These are phyloP conservation scores for Chionodraco myersi DNA, from an alignment of 2,113 vertebrate genomes.

Conservation along the genomic window DNA sequence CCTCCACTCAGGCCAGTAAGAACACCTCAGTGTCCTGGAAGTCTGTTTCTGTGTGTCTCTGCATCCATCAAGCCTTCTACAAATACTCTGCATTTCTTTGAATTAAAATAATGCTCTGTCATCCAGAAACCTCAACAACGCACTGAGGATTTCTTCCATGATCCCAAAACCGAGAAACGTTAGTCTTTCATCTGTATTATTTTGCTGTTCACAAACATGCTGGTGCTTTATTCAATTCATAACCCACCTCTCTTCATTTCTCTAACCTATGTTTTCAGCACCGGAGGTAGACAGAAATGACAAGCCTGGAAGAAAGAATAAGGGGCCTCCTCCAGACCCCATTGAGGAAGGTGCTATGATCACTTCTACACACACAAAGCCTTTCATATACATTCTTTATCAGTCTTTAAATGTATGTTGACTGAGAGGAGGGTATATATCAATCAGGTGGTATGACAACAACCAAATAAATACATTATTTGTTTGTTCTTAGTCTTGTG, in stretches of 20 bases:
- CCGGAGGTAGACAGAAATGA: constrained; percentile 78
- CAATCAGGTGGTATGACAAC: background rate
- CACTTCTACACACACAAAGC: background rate
- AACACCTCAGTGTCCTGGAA: background rate
- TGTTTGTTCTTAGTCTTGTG: background rate
- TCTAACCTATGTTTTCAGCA: constrained; percentile 32
- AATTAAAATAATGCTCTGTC: background rate
- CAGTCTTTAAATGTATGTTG: background rate
- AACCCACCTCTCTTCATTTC: background rate
- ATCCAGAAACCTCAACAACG: constrained; percentile 55
- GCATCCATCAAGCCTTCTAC: background rate
- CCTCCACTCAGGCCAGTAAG: constrained; percentile 76
- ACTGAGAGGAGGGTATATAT: background rate
- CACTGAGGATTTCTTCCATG: constrained; percentile 43
- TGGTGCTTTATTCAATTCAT: background rate
- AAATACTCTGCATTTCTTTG: background rate
- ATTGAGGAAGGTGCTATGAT: constrained; percentile 66
- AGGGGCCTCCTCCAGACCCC: constrained; percentile 31
- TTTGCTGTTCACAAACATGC: background rate
- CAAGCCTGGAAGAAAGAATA: constrained; percentile 75
- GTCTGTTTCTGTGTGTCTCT: background rate
- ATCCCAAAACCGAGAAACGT: constrained; percentile 72
- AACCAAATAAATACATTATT: constrained; percentile 1
- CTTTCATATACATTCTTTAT: constrained; percentile 1
- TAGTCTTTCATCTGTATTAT: constrained; percentile 26